phyloP scores from a whole-genome alignment of 2,797 vertebrate genomes.

The Xiphorhynchus erythropygius region DNA sequence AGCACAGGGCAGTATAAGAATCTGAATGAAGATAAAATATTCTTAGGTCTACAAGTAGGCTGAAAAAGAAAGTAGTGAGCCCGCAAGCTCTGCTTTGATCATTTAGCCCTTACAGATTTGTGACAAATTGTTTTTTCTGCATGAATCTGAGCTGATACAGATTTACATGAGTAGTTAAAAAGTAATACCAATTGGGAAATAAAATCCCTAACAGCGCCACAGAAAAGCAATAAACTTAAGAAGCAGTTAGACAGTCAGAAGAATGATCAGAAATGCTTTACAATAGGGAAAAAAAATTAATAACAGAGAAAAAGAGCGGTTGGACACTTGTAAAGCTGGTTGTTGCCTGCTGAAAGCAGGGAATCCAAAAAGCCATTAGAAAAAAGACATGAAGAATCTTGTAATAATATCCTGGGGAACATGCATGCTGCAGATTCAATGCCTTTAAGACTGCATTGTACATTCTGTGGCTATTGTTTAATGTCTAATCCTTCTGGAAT shows the following conservation, averaged over 20 bases:
- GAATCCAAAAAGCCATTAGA: conserved; percentile 12
- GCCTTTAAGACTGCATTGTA: background rate
- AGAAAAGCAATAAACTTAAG: conserved; percentile 60
- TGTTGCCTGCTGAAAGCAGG: background rate
- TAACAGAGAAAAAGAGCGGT: background rate
- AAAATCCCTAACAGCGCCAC: conserved; percentile 39
- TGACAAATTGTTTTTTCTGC: conserved; percentile 59
- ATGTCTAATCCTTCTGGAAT: background rate
- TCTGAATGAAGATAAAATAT: background rate
- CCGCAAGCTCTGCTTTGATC: conserved; percentile 47
- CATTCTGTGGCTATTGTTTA: background rate
- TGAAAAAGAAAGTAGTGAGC: background rate
- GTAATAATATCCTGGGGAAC: conserved; percentile 37
- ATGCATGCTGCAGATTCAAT: background rate
- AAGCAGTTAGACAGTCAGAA: conserved; percentile 3
- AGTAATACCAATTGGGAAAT: conserved; percentile 50
- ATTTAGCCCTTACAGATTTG: conserved; percentile 29
- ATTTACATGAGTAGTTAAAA: conserved; percentile 60
- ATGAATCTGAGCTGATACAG: conserved; percentile 40
- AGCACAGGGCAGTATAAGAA: background rate
- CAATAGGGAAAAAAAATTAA: conserved; percentile 1
- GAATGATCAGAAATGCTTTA: conserved; percentile 20
- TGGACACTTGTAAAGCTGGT: conserved; percentile 5
- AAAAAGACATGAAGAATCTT: conserved; percentile 26
- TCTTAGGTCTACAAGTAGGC: background rate